A percentile compares a stretch with the other conserved stretches of the same genome.
These are phyloP conservation scores for Macrotis lagotis DNA, from an alignment of 2,113 vertebrate species.

Conservation along the genomic window DNA sequence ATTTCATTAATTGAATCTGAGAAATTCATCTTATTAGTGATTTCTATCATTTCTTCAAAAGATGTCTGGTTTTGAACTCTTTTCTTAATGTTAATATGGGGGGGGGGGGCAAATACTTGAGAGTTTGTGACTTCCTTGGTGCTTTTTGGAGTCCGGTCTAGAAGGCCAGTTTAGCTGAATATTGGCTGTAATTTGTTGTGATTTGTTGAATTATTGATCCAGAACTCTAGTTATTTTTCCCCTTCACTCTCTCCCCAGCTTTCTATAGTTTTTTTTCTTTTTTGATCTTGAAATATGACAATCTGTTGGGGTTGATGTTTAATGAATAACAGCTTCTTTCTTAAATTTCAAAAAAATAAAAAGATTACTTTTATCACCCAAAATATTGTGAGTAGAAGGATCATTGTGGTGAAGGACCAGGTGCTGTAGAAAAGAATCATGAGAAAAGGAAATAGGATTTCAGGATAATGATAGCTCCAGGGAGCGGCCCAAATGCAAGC, in stretches of 20 bases:
- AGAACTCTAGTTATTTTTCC: constrained; percentile 67
- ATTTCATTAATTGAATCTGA: constrained; percentile 93
- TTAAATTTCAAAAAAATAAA: constrained; percentile 40
- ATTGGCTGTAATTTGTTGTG: constrained; percentile 70
- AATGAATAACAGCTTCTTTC: constrained; percentile 74
- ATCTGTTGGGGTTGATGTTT: constrained; percentile 77
- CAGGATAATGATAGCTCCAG: too few relatives aligned
- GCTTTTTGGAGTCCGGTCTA: constrained; percentile 64
- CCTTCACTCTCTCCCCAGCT: neutral
- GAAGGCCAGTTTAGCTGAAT: constrained; percentile 67
- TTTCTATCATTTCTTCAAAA: constrained; percentile 64
- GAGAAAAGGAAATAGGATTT: too few relatives aligned
- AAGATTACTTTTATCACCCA: neutral
- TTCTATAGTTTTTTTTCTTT: constrained; percentile 74
- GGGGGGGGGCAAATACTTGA: constrained; percentile 75
- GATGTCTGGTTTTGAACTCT: constrained; percentile 67
- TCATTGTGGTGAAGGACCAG: too few relatives aligned
- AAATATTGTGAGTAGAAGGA: too few relatives aligned
- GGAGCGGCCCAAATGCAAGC: too few relatives aligned
- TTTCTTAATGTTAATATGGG: constrained; percentile 73
- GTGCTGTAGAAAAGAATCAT: too few relatives aligned
- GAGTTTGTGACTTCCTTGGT: constrained; percentile 80
- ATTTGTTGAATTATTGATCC: constrained; percentile 76
- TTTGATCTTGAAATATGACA: constrained; percentile 71
- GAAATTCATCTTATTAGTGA: constrained; percentile 95